Evolutionary conservation across 2,888 invertebrate species (phyloP), one percentile per base, ranked within the genome.

Genomic region (Julus scandinavius): DNA sequence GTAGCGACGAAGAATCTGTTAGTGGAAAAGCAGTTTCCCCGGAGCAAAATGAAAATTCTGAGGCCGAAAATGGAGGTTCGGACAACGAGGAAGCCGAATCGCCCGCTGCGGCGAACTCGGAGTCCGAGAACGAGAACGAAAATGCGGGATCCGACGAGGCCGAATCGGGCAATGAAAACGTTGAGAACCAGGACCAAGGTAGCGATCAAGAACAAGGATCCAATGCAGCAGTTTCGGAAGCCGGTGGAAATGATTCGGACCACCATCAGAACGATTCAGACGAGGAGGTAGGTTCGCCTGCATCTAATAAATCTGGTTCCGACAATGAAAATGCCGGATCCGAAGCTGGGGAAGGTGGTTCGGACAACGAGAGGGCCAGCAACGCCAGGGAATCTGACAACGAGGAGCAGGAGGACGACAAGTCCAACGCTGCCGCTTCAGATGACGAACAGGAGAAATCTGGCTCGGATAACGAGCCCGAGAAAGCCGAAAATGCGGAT

Each of bases 1-100:
- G 88, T 29, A 88, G 88, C 45, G 88, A 87, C 45, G 86, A 88
- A 11, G 88, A 50, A 85, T 72, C 87, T 41, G 87, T n/a, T 4
- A 45, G 41, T 49, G 54, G 54, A 7, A 87, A 87, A 17, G 80
- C 40, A 11, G 58, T 20, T 29, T 50, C 50, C 20, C 49, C 20
- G 41, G 20, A 54, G 20, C n/a, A 1, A 50, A 54, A 87, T 87
- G 87, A 84, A 40, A 38, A 83, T 40, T 72, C 87, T 72, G 87
- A 87, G 1, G 87, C 38, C 6, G 87, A 83, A 83, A 38, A 72
- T 72, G 87, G 29, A 9, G 58, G 54, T n/a, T 50, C 87, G 63
- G 87, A 87, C 45, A 41, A 87, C 40, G 87, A 87, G 17, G 40
- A 85, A 38, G 50, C 50, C 7, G 50, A 50, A 13, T 50, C 50